Conservation (phyloP, 2,113 vertebrate species). For the Actenoides lindsayi region DNA sequence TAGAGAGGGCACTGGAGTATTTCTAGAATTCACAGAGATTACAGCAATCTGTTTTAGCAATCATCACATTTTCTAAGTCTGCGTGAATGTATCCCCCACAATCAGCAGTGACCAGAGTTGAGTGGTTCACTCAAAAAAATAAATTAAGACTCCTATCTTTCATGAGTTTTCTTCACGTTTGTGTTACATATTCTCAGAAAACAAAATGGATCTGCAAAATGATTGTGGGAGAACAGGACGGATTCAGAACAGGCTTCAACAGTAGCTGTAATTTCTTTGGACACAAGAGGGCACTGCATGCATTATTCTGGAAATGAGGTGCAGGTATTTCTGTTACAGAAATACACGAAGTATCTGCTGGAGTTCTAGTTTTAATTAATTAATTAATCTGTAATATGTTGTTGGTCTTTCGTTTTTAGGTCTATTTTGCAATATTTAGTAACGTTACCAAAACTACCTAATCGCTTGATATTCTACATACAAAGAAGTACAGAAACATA, state of each 20-base stretch:
- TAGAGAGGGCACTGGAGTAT: not conserved
- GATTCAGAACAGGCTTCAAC: not conserved
- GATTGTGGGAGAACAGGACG: not conserved
- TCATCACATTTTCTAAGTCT: not conserved
- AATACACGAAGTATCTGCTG: not conserved
- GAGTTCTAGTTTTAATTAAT: not conserved
- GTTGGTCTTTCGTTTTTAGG: not conserved
- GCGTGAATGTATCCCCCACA: not conserved
- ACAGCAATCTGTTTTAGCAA: not conserved
- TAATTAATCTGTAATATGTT: not conserved
- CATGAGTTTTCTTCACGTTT: not conserved
- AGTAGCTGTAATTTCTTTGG: not conserved
- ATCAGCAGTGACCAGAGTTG: not conserved
- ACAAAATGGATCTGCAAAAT: not conserved
- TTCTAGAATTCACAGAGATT: not conserved
- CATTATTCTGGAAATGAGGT: not conserved
- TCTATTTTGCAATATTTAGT: not conserved
- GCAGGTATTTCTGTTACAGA: not conserved
- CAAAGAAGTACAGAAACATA: not conserved
- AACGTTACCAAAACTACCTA: not conserved
- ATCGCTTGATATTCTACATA: not conserved
- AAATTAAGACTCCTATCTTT: not conserved
- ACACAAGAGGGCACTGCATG: slow-evolving; percentile 72
- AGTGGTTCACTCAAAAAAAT: not conserved
- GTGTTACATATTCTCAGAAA: not conserved